phyloP scores from a whole-genome alignment of 2,888 invertebrate species.

The Vandiemenella viatica region DNA sequence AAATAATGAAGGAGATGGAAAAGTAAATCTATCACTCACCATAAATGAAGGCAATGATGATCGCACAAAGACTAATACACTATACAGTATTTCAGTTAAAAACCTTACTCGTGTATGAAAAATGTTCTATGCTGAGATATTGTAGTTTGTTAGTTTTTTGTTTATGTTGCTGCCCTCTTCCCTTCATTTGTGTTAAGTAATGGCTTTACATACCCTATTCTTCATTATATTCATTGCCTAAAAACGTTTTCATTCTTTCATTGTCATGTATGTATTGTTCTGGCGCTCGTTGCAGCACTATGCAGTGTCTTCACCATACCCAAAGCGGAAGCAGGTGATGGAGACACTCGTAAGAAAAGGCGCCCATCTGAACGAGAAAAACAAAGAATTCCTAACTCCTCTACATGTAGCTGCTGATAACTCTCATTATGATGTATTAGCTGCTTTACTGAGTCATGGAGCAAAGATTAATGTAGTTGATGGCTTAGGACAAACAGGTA shows the following conservation, averaged over 20 bases:
- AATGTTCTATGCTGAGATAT: no score
- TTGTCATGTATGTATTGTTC: no score
- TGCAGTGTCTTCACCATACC: conserved; percentile 65
- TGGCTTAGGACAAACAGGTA: conserved; percentile 68
- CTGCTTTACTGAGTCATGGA: conserved; percentile 72
- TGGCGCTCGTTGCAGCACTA: conserved; percentile 51
- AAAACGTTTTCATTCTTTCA: background rate
- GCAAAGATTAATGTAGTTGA: conserved; percentile 85
- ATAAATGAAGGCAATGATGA: no score
- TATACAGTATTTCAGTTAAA: no score
- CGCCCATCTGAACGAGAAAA: conserved; percentile 79
- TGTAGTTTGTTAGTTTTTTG: no score
- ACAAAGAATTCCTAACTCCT: conserved; percentile 84
- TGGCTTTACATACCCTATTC: background rate
- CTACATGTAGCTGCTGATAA: conserved; percentile 82
- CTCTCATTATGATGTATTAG: conserved; percentile 82
- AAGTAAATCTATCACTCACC: no score
- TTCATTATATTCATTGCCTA: background rate
- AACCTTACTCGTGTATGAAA: no score
- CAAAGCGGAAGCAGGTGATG: conserved; percentile 78
- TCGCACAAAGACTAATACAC: no score
- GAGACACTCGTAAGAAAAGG: conserved; percentile 83
- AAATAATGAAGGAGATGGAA: no score
- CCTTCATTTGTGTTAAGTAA: background rate
- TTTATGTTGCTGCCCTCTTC: background rate